Evolutionary conservation across 1,140 invertebrate genomes (phyloP), one percentile per base, ranked within the genome.

Genomic region (Aporrectodea caliginosa): DNA sequence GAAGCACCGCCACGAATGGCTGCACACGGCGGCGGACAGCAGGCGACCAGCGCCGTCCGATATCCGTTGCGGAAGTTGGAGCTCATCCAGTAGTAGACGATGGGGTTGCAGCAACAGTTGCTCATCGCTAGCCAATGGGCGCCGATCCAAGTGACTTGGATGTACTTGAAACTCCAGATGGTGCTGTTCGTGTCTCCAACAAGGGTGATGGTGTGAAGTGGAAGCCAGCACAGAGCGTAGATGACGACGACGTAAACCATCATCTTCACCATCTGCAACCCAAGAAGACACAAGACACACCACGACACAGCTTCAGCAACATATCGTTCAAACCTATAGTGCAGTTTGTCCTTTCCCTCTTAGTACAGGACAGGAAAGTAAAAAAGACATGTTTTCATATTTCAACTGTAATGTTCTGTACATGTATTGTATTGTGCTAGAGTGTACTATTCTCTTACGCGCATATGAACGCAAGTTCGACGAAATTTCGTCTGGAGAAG

Each of bases 71-170:
- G 90, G 85, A 94, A 96, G 34, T 92, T 90, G 0, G 92, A 91
- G 87, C 96, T 96, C 93, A 96, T 94, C 90, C 94, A 95, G 86
- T 93, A 95, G 87, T 96, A 96, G 83, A 97, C 96, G 78, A 97
- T 91, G 0, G 95, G 95, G 88, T 97, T 97, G 90, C 95, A 97
- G 88, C 94, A 95, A 77, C 93, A 91, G 86, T 97, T 94, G 14
- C 93, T 94, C 94, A 96, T 96, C 43, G 95, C 93, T 78, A 96
- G 89, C 92, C 93, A 95, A 85, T 96, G 88, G 78, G 92, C 91
- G 2, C 90, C 90, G 84, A 93, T 93, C 91, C 92, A 95, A 31
- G 93, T 0, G 83, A 85, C 73, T 87, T 97, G 95, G 80, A 87
- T 87, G 0, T 92, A 91, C 82, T 93, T 68, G 80, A 80, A 35